Evolutionary conservation across 2,113 vertebrate genomes (phyloP).

Genomic region (Gadus macrocephalus): DNA sequence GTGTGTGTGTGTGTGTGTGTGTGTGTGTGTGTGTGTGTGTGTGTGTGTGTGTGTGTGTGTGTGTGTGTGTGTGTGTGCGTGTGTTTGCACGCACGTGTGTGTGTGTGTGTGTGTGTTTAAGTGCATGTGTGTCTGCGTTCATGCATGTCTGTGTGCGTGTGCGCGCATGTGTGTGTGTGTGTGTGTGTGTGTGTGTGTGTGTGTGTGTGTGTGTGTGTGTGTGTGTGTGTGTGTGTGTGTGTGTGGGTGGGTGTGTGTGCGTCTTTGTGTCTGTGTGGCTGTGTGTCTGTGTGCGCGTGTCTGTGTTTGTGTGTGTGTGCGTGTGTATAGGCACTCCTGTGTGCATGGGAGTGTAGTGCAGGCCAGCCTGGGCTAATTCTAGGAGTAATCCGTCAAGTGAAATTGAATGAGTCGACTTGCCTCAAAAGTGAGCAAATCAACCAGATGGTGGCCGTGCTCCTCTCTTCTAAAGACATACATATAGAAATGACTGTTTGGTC

Average conservation of each 20-base stretch:
- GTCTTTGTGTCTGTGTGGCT: neutral
- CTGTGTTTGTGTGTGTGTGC: slow-evolving; percentile 18
- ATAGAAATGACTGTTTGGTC: slow-evolving; percentile 7
- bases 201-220: too few species aligned
- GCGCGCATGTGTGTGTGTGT: too few species aligned
- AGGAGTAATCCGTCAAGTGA: slow-evolving; percentile 23
- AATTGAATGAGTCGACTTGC: slow-evolving; percentile 49
- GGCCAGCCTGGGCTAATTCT: slow-evolving; percentile 25
- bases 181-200: too few species aligned
- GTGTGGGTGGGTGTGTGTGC: neutral
- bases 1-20: too few species aligned
- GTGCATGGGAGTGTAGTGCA: slow-evolving; percentile 16
- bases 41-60: too few species aligned
- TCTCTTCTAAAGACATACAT: slow-evolving; percentile 20
- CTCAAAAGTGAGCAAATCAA: slow-evolving; percentile 37
- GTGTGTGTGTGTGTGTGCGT: neutral
- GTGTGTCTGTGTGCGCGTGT: slow-evolving; percentile 2
- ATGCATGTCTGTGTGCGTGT: neutral
- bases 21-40: too few species aligned
- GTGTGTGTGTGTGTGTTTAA: neutral
- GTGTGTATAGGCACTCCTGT: neutral
- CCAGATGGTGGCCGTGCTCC: slow-evolving; percentile 42
- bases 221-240: too few species aligned
- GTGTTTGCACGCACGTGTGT: too few species aligned
- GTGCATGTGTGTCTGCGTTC: neutral